phyloP scores from a whole-genome alignment of 1,140 invertebrate genomes.

The Cyclina sinensis region DNA sequence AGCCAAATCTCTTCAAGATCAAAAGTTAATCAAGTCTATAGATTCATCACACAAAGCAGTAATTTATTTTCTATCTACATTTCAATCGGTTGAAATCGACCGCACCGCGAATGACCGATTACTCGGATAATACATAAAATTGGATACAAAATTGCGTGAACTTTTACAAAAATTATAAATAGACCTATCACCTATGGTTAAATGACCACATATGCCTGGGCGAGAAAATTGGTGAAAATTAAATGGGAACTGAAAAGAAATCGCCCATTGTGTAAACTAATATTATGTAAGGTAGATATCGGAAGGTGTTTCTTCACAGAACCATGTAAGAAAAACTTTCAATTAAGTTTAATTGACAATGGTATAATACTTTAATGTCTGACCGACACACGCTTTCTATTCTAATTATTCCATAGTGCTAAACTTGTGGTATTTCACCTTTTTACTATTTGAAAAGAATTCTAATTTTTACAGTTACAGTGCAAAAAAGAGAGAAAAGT shows the following conservation, averaged over 20 bases:
- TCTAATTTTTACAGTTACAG: too few relatives aligned
- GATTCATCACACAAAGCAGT: conserved; percentile 11
- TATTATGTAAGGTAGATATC: conserved; percentile 56
- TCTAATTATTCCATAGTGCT: not conserved
- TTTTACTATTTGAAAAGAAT: not conserved
- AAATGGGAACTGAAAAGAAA: conserved; percentile 55
- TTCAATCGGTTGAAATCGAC: not conserved
- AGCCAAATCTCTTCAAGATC: conserved; percentile 27
- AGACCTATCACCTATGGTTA: conserved; percentile 58
- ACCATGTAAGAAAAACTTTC: conserved; percentile 50
- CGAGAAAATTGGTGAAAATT: conserved; percentile 58
- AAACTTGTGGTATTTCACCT: not conserved
- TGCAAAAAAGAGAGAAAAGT: too few relatives aligned
- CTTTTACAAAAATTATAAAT: conserved; percentile 60
- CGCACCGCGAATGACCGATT: conserved; percentile 9
- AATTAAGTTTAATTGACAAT: conserved; percentile 57
- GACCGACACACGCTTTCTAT: conserved; percentile 36
- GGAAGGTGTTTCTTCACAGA: conserved; percentile 16
- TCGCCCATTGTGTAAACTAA: not conserved
- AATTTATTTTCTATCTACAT: conserved; percentile 56
- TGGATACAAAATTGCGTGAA: conserved; percentile 50
- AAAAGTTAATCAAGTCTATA: conserved; percentile 56
- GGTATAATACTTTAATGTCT: conserved; percentile 42
- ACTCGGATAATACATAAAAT: conserved; percentile 55
- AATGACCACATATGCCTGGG: conserved; percentile 56